Percentiles rank a stretch among this genome's conserved stretches.
These are phyloP conservation scores for Heterodera filipjevi DNA, from an alignment of 2,888 invertebrate genomes.

Conservation along the genomic window DNA sequence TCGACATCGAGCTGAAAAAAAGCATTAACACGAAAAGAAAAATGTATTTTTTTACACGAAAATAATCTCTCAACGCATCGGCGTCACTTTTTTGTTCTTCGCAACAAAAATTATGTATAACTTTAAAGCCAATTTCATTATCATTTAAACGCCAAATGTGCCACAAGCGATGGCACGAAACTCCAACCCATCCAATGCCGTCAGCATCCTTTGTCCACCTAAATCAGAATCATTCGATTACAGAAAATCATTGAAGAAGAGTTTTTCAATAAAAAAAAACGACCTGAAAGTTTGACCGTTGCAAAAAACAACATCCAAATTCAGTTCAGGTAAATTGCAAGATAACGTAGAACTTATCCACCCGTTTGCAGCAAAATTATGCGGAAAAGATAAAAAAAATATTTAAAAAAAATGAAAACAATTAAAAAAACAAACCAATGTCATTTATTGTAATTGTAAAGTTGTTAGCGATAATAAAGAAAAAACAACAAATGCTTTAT, in stretches of 20 bases:
- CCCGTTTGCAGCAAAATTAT: not conserved
- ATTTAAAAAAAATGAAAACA: no score
- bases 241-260: no score
- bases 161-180: conserved; percentile 45
- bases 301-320: conserved; percentile 41
- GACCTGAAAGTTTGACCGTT: conserved; percentile 48
- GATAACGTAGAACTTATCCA: not conserved
- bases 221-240: not conserved
- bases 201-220: conserved; percentile 36
- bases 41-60: conserved; percentile 27
- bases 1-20: conserved; percentile 48
- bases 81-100: conserved; percentile 8
- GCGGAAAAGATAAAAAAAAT: not conserved
- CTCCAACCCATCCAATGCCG: conserved; percentile 38
- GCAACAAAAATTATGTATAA: conserved; percentile 37
- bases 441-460: not conserved
- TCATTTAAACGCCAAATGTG: conserved; percentile 38
- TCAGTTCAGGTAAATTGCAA: conserved; percentile 34
- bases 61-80: conserved; percentile 30
- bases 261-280: not conserved
- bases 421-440: not conserved
- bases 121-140: conserved; percentile 38
- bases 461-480: no score
- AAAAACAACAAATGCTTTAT: no score
- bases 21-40: no score